Evolutionary conservation across 2,797 vertebrate species (phyloP).

Genomic region (Darevskia mixta): DNA sequence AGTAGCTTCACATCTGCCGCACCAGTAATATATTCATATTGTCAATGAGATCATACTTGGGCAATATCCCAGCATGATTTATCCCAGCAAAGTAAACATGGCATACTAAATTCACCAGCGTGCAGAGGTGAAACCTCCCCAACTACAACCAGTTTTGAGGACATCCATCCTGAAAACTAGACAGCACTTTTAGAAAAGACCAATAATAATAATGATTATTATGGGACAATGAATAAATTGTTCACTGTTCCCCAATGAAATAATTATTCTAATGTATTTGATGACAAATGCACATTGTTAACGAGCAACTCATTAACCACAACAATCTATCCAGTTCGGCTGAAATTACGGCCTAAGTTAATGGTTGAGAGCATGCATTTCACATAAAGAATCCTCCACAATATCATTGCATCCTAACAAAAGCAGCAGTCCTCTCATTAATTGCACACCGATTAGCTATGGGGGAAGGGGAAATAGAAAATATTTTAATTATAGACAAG

Average conservation of each 20-base stretch:
- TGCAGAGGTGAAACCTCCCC: background rate
- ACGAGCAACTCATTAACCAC: slow-evolving; percentile 6
- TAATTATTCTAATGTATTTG: slow-evolving; percentile 24
- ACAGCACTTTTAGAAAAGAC: background rate
- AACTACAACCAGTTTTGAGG: background rate
- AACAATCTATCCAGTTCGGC: background rate
- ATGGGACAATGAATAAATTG: background rate
- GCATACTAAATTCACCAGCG: background rate
- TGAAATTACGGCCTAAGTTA: slow-evolving; percentile 16
- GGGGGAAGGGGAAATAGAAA: too few relatives aligned
- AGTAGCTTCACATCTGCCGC: background rate
- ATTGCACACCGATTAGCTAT: background rate
- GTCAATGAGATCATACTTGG: slow-evolving; percentile 29
- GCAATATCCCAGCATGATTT: background rate
- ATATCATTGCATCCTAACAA: background rate
- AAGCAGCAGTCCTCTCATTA: slow-evolving; percentile 2
- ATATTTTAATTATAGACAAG: background rate
- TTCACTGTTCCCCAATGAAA: slow-evolving; percentile 8
- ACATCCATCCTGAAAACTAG: slow-evolving; percentile 17
- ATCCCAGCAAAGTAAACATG: background rate
- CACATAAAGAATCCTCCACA: background rate
- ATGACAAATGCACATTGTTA: slow-evolving; percentile 20
- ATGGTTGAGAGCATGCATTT: background rate
- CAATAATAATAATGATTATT: slow-evolving; percentile 26
- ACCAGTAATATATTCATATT: background rate